phyloP scores from a whole-genome alignment of 1,140 invertebrate genomes.

The Nymphalis io region DNA sequence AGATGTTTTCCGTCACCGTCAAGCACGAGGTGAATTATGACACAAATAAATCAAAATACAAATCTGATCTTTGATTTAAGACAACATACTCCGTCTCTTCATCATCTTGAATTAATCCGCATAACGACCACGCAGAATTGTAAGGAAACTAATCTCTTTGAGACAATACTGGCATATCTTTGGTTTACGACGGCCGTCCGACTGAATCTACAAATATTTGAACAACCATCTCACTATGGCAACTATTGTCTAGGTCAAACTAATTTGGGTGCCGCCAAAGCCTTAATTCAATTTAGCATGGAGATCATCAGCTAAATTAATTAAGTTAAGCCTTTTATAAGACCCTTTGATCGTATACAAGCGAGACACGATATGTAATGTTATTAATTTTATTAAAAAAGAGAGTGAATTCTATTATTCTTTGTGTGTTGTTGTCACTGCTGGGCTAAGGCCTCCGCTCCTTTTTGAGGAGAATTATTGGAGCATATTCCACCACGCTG shows the following conservation, averaged over 20 bases:
- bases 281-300: slow-evolving; percentile 71
- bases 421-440: no score
- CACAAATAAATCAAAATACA: neutral
- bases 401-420: no score
- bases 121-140: slow-evolving; percentile 51
- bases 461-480: no score
- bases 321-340: slow-evolving; percentile 60
- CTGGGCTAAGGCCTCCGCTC: no score
- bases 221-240: slow-evolving; percentile 59
- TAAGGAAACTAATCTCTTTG: slow-evolving; percentile 73
- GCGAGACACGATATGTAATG: neutral
- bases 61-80: neutral
- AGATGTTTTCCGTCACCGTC: no score
- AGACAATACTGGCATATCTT: slow-evolving; percentile 72
- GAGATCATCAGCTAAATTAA: slow-evolving; percentile 65
- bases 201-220: slow-evolving; percentile 75
- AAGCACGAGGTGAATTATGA: no score
- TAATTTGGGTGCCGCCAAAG: slow-evolving; percentile 66
- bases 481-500: no score
- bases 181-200: slow-evolving; percentile 66
- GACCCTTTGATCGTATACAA: slow-evolving; percentile 45
- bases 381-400: neutral
- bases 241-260: slow-evolving; percentile 75
- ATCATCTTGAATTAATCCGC: slow-evolving; percentile 38
- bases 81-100: slow-evolving; percentile 1